Evolutionary conservation across 2,888 invertebrate genomes (phyloP).

Genomic region (Microctonus brassicae): DNA sequence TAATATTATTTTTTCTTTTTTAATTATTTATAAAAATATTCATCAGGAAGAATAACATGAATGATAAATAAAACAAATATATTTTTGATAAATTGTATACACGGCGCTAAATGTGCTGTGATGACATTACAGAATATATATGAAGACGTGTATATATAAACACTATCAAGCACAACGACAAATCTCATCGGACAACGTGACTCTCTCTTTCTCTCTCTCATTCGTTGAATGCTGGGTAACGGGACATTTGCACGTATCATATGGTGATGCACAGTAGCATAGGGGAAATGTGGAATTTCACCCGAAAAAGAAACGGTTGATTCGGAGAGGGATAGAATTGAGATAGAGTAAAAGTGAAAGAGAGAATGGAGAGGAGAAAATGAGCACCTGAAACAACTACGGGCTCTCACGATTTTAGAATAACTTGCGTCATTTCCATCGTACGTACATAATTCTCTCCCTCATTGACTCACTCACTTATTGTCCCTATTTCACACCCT

Average conservation of each 20-base stretch:
- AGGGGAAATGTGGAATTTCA: too few species aligned
- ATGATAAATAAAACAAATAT: background rate
- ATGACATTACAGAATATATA: background rate
- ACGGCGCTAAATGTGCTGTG: background rate
- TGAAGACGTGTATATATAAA: constrained; percentile 19
- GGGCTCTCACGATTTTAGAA: constrained; percentile 42
- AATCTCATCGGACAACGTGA: background rate
- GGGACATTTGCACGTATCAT: background rate
- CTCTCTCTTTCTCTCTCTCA: too few species aligned
- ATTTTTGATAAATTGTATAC: background rate
- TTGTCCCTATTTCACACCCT: background rate
- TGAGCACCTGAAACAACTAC: constrained; percentile 58
- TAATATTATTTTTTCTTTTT: background rate
- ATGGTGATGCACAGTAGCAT: too few species aligned
- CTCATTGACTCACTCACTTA: constrained; percentile 2
- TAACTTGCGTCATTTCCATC: constrained; percentile 21
- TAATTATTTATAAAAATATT: background rate
- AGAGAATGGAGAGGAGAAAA: constrained; percentile 24
- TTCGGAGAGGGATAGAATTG: background rate
- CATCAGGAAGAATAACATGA: background rate
- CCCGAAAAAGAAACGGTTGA: background rate
- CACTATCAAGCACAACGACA: constrained; percentile 4
- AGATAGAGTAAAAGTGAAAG: background rate
- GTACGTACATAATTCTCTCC: background rate
- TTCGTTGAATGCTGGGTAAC: background rate